A percentile compares a stretch with the other conserved stretches of the same genome.
These are phyloP conservation scores for Argyrosomus japonicus DNA, from an alignment of 2,113 vertebrate species.

Conservation along the genomic window DNA sequence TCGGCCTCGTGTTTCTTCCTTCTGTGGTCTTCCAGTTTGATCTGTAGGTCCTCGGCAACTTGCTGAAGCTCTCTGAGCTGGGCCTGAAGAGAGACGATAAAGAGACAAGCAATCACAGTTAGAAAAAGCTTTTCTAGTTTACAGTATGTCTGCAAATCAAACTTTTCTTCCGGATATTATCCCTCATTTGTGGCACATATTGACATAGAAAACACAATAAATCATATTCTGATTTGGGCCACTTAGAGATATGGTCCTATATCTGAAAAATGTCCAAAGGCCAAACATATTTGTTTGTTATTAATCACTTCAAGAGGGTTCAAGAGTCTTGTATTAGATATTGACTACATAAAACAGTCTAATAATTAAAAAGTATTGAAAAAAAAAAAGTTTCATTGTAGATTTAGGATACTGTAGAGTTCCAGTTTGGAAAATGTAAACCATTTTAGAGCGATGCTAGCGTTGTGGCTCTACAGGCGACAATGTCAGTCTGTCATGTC, in stretches of 20 bases:
- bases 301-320: no score
- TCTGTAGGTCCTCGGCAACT: slow-evolving; percentile 75
- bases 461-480: no score
- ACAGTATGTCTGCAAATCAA: neutral
- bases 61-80: slow-evolving; percentile 80
- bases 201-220: neutral
- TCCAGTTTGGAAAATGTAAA: no score
- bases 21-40: slow-evolving; percentile 77
- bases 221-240: neutral
- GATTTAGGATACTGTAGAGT: no score
- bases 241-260: neutral
- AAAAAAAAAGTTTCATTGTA: no score
- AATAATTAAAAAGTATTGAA: no score
- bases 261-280: neutral
- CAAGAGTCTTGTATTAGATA: no score
- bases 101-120: neutral
- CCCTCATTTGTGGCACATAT: neutral
- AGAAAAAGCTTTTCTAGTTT: neutral
- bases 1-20: slow-evolving; percentile 73
- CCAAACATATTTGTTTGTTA: neutral
- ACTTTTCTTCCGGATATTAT: neutral
- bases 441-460: no score
- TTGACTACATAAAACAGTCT: no score
- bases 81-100: slow-evolving; percentile 55
- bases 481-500: no score